Evolutionary conservation across 2,888 invertebrate species (phyloP), one percentile per base, ranked within the genome.

Genomic region (Nomada fucata): DNA sequence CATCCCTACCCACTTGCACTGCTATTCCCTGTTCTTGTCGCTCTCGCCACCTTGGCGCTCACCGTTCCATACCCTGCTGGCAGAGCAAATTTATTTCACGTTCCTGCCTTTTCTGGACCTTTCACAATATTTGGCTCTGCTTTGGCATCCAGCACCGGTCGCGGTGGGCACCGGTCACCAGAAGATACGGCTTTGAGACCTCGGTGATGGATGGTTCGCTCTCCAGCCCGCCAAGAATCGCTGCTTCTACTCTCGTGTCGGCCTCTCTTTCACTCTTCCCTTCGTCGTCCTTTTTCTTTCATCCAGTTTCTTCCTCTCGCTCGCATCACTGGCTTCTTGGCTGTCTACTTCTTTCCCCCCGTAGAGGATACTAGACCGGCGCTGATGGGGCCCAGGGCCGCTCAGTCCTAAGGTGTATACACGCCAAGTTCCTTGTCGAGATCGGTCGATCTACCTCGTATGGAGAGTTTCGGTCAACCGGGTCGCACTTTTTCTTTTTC

Each of bases 31-130:
- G 23, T 76, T 53, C 53, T 29, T 52, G 4, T 44, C 18, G 63
- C 83, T 65, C 67, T 79, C 78, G 73, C 57, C 81, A 75, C 80
- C 80, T 76, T 42, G 63, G 67, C 57, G 68, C 71, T 42, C 73
- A 64, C 36, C 53, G 73, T 86, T 82, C 83, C 85, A 86, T 87
- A 88, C 88, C 87, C 83, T 87, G 76, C 82, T 64, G 82, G 78
- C 88, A 79, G 82, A 87, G 90, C 88, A 91, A 92, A 93, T 92
- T 92, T 92, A 92, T 93, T 92, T 91, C 90, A 91, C 91, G 92
- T 93, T 92, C 92, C 91, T 92, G 92, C 92, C 93, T 93, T 93
- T 93, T 93, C 93, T 93, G 91, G 93, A 93, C 93, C 93, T 93
- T 93, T 93, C 93, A 93, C 93, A 93, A 93, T 93, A 93, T 93